Evolutionary conservation across 2,888 invertebrate genomes (phyloP).

Genomic region (Scaptomyza polygonia): DNA sequence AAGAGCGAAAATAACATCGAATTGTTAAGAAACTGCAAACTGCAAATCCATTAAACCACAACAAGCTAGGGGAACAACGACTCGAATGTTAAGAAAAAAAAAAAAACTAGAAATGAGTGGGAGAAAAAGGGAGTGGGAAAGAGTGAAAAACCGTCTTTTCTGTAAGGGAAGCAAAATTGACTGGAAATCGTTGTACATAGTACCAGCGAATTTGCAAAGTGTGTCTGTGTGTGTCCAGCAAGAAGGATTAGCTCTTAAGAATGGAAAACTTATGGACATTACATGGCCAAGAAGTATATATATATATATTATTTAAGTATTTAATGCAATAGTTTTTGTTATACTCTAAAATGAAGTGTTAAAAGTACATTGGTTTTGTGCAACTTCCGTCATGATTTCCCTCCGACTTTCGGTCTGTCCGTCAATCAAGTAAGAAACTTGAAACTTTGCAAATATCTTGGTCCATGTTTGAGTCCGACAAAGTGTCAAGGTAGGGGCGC

Average conservation of each 20-base stretch:
- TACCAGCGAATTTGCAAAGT: constrained; percentile 49
- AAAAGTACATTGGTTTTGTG: no score
- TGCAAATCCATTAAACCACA: constrained; percentile 81
- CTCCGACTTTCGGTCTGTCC: no score
- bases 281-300: neutral
- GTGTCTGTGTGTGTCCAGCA: constrained; percentile 13
- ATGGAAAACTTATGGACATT: constrained; percentile 1
- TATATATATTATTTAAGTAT: neutral
- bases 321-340: neutral
- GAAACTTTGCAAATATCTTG: no score
- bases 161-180: constrained; percentile 59
- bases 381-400: no score
- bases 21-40: constrained; percentile 79
- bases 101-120: constrained; percentile 1
- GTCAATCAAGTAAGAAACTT: no score
- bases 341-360: no score
- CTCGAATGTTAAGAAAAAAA: constrained; percentile 4
- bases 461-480: no score
- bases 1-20: constrained; percentile 74
- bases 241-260: constrained; percentile 50
- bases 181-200: constrained; percentile 67
- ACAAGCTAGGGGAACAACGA: constrained; percentile 57
- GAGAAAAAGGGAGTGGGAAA: constrained; percentile 3
- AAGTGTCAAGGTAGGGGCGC: no score
- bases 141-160: constrained; percentile 34